A percentile compares a stretch with the other conserved stretches of the same genome.
These are phyloP conservation scores for Cherax destructor DNA, from an alignment of 1,140 invertebrate species.

Conservation along the genomic window DNA sequence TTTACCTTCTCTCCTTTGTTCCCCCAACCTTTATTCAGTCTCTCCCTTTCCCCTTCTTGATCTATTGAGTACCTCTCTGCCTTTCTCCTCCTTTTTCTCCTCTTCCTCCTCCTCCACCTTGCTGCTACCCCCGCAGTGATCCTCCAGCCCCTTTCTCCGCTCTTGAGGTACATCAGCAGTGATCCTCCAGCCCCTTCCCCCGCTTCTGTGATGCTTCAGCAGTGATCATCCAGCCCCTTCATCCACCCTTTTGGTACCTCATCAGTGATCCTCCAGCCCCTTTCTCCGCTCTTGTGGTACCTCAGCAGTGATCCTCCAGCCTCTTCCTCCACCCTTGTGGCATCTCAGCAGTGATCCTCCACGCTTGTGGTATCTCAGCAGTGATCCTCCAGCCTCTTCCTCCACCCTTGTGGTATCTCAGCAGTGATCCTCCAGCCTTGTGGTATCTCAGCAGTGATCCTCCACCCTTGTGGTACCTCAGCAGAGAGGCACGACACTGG, in stretches of 20 bases:
- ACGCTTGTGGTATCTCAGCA: background rate
- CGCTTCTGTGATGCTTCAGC: background rate
- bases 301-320: background rate
- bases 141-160: background rate
- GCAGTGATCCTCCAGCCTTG: too few relatives aligned
- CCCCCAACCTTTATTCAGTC: background rate
- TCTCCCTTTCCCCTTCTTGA: background rate
- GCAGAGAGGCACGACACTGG: slow-evolving; percentile 12
- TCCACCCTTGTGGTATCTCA: background rate
- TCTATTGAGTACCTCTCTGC: too few relatives aligned
- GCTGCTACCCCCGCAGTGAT: background rate
- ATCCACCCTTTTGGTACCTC: background rate
- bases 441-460: too few relatives aligned
- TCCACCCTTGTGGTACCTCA: too few relatives aligned
- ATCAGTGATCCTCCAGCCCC: background rate
- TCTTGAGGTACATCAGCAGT: background rate
- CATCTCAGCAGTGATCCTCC: too few relatives aligned
- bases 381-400: background rate
- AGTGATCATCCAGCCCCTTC: background rate
- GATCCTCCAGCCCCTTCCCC: background rate
- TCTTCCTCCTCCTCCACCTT: background rate
- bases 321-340: background rate
- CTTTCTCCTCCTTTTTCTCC: too few relatives aligned
- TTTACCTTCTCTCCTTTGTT: background rate
- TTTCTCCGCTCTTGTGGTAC: background rate